These are phyloP conservation scores for Darevskia nairensis DNA, from an alignment of 2,797 vertebrate species.

Conservation along the genomic window DNA sequence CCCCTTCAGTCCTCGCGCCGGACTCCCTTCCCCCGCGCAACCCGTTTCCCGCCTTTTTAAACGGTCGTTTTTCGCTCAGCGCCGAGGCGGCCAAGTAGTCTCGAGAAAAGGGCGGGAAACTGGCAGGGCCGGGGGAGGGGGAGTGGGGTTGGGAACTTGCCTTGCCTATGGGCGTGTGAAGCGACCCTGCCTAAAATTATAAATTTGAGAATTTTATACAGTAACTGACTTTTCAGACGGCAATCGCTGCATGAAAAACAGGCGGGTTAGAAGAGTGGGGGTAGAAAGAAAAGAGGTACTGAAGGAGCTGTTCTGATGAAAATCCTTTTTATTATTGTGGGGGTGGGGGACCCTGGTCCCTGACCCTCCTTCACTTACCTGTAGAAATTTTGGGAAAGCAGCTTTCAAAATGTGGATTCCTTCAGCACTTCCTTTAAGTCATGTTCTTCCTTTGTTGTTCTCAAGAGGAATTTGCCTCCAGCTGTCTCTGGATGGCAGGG, in stretches of 20 bases:
- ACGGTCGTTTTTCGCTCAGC: not conserved
- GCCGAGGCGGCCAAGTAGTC: not conserved
- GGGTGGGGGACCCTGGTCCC: too few relatives aligned
- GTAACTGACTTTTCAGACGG: not conserved
- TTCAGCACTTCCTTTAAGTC: not conserved
- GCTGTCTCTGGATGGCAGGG: too few relatives aligned
- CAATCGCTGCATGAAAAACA: not conserved
- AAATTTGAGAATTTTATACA: too few relatives aligned
- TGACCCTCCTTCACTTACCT: not conserved
- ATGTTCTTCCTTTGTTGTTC: not conserved
- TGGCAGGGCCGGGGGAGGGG: too few relatives aligned
- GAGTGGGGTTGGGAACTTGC: too few relatives aligned
- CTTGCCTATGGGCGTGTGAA: too few relatives aligned
- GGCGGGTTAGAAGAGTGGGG: too few relatives aligned
- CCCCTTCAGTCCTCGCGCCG: not conserved
- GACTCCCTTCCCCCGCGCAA: not conserved
- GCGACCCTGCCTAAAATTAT: too few relatives aligned
- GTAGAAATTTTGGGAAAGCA: not conserved
- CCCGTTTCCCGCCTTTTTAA: not conserved
- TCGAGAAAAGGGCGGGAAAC: not conserved
- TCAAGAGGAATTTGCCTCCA: not conserved
- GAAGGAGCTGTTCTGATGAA: not conserved
- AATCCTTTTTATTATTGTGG: not conserved
- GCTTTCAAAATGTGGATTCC: not conserved
- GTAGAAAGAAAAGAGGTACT: too few relatives aligned